Evolutionary conservation across 2,888 invertebrate species (phyloP).

Genomic region (Osedax frankpressi): DNA sequence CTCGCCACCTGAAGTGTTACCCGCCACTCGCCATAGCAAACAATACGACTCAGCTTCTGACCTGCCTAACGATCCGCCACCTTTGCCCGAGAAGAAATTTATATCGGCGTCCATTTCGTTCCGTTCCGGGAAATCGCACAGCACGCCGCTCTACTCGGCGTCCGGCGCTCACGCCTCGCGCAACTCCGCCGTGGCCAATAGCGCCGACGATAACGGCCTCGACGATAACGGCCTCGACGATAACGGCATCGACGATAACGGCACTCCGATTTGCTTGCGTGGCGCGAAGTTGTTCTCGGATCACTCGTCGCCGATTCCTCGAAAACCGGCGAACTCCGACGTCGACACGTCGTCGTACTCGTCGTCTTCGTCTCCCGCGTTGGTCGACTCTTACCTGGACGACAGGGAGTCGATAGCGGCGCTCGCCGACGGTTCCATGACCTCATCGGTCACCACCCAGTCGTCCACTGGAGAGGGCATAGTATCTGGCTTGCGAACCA

Average conservation of each 20-base stretch:
- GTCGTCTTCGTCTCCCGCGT: neutral
- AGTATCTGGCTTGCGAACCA: neutral
- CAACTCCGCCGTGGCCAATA: neutral
- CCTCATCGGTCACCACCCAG: neutral
- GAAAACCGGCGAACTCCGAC: neutral
- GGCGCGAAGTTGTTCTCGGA: slow-evolving; percentile 14
- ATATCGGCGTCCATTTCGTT: slow-evolving; percentile 4
- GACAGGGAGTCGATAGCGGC: no score
- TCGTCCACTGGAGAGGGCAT: neutral
- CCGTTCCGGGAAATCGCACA: neutral
- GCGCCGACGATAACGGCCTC: neutral
- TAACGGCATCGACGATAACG: no score
- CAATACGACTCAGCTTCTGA: no score
- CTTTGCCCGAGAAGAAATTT: slow-evolving; percentile 14
- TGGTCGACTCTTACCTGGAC: neutral
- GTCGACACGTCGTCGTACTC: neutral
- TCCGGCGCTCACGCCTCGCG: neutral
- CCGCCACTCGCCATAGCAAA: no score
- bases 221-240: neutral
- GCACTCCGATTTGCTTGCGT: no score
- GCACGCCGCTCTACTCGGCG: neutral
- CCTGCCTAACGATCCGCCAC: no score
- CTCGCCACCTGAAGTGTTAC: no score
- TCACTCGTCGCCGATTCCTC: neutral
- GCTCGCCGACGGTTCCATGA: neutral